phyloP scores from a whole-genome alignment of 2,888 invertebrate genomes.

The Eubasilissa splendida region DNA sequence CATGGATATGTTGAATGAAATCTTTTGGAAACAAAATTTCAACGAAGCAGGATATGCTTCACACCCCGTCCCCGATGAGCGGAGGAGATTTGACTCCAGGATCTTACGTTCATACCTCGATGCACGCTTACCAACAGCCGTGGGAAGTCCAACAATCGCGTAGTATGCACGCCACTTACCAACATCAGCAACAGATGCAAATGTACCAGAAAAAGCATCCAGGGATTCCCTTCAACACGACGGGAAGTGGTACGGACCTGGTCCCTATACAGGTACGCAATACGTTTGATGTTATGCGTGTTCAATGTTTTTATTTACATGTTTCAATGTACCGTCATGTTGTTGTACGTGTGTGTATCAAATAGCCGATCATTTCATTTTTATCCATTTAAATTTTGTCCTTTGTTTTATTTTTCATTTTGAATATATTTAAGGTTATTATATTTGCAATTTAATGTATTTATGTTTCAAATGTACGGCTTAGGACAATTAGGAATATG shows the following conservation, averaged over 20 bases:
- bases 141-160: conserved; percentile 79
- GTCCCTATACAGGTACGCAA: conserved; percentile 71
- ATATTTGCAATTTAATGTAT: not conserved
- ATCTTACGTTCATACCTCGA: conserved; percentile 68
- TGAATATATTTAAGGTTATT: not conserved
- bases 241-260: conserved; percentile 71
- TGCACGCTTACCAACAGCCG: conserved; percentile 78
- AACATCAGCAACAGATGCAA: conserved; percentile 58
- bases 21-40: conserved; percentile 4
- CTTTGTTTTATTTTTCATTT: not conserved
- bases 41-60: conserved; percentile 56
- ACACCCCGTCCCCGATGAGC: conserved; percentile 60
- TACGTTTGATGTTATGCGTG: conserved; percentile 32
- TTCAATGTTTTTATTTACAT: conserved; percentile 14
- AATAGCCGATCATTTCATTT: not conserved
- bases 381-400: not conserved
- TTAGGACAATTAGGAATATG: not conserved
- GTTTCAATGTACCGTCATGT: not conserved
- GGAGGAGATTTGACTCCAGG: conserved; percentile 61
- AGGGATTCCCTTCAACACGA: conserved; percentile 72
- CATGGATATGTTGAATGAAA: conserved; percentile 24
- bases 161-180: conserved; percentile 64
- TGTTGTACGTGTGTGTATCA: not conserved
- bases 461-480: not conserved
- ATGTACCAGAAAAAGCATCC: conserved; percentile 68